Evolutionary conservation across 2,797 vertebrate species (phyloP), one percentile per base, ranked within the genome.

Genomic region (Allobates femoralis): DNA sequence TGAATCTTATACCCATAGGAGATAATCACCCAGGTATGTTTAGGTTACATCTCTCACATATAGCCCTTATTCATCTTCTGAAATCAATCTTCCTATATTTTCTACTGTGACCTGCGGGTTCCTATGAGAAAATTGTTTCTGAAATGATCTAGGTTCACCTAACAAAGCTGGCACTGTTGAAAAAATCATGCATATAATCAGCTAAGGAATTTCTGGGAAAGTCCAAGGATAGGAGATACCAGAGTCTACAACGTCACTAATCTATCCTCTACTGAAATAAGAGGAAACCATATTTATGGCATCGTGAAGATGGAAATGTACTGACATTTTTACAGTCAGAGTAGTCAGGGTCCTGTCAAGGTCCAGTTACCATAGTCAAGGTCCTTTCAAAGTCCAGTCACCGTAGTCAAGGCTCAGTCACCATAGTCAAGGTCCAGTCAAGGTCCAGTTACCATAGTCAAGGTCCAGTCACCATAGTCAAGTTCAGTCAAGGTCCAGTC

Each of bases 201-300:
- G 92, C 92, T 93, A 91, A 95, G 94, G 94, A 94, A 95, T 95
- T 92, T 90, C 91, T 93, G 90, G 92, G 92, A 94, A 93, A 93
- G 93, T 92, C 91, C 90, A 92, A 94, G 91, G 91, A 93, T 91
- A 93, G 91, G 91, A 91, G 92, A 94, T 92, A 93, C 90, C 89
- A 90, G 92, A 93, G 92, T 92, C 93, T 94, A 92, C 93, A 94
- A 92, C 92, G 93, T 91, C 91, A 90, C 86, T 94, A 93, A 94
- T 93, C 69, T 67, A 92, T 91, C 92, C 23, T 93, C 92, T 94
- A 90, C 87, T 90, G 90, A 89, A 93, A 91, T 94, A 94, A 91
- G 89, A 88, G 90, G 89, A 90, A 91, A 90, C 30, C 90, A 91
- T 91, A 92, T 92, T 93, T 92, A 93, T 19, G 74, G 23, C 19